A percentile compares a stretch with the other conserved stretches of the same genome.
Evolutionary conservation across 2,797 vertebrate genomes (phyloP).

Genomic region (Sebastiscus albofasciatus): DNA sequence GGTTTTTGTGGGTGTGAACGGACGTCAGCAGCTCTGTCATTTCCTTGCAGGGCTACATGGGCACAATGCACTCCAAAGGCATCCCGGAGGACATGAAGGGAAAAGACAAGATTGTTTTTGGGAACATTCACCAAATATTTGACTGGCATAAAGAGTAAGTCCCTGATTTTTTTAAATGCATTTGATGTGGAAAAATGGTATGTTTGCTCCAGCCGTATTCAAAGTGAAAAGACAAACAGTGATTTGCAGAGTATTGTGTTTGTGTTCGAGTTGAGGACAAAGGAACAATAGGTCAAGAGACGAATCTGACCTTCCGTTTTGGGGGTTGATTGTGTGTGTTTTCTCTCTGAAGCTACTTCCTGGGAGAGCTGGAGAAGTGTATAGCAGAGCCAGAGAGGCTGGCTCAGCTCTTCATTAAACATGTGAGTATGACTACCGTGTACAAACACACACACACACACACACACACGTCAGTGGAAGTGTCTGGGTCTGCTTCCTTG

Average conservation of each 20-base stretch:
- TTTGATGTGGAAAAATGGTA: conserved; percentile 1
- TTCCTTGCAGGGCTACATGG: conserved; percentile 92
- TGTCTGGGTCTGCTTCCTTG: conserved; percentile 51
- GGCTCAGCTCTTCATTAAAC: conserved; percentile 97
- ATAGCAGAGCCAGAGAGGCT: conserved; percentile 96
- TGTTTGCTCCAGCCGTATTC: not conserved
- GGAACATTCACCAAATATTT: conserved; percentile 99
- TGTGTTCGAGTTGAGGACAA: conserved; percentile 39
- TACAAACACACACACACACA: conserved; percentile 9
- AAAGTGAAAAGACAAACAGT: conserved; percentile 29
- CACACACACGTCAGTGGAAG: conserved; percentile 18
- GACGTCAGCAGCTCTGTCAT: conserved; percentile 22
- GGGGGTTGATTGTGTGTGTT: conserved; percentile 24
- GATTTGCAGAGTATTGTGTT: conserved; percentile 39
- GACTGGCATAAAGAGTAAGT: conserved; percentile 99
- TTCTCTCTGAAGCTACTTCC: conserved; percentile 91
- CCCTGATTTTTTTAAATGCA: not conserved
- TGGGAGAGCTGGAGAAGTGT: conserved; percentile 99
- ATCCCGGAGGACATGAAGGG: conserved; percentile 98
- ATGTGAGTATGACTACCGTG: conserved; percentile 84
- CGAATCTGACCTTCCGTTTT: conserved; percentile 55
- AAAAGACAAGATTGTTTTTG: conserved; percentile 99
- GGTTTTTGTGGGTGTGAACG: conserved; percentile 13
- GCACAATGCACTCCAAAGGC: conserved; percentile 92
- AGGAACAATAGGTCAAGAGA: conserved; percentile 63